A percentile compares a stretch with the other conserved stretches of the same genome.
phyloP scores from a whole-genome alignment of 2,797 vertebrate species.

The Holocentrus rufus region DNA sequence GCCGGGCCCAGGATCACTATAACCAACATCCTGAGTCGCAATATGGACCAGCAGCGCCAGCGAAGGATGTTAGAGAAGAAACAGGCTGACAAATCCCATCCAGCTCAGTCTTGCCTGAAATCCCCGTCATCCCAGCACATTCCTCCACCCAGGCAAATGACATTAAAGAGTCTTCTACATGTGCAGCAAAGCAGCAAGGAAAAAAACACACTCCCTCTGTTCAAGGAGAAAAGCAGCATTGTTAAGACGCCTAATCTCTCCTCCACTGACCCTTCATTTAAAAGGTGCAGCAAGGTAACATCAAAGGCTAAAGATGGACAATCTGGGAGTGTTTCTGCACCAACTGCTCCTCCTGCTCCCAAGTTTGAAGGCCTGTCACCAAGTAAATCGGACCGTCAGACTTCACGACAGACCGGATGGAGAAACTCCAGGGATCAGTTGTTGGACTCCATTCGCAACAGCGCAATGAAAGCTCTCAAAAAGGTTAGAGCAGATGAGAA shows the following conservation, averaged over 20 bases:
- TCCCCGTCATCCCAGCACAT: background rate
- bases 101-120: background rate
- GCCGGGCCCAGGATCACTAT: constrained; percentile 91
- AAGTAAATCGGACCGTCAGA: constrained; percentile 82
- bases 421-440: constrained; percentile 87
- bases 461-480: constrained; percentile 35
- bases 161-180: background rate
- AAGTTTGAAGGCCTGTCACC: constrained; percentile 83
- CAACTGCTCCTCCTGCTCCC: constrained; percentile 72
- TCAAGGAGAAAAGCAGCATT: constrained; percentile 72
- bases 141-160: constrained; percentile 17
- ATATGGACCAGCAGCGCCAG: constrained; percentile 90
- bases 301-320: constrained; percentile 64
- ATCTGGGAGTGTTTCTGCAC: constrained; percentile 22
- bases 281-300: constrained; percentile 26
- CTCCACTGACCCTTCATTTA: no score
- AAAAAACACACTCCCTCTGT: constrained; percentile 57
- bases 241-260: constrained; percentile 57
- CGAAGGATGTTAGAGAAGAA: constrained; percentile 85
- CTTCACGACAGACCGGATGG: constrained; percentile 72
- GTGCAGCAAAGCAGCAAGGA: constrained; percentile 39
- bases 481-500: constrained; percentile 73
- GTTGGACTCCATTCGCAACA: constrained; percentile 85
- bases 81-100: constrained; percentile 28
- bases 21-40: constrained; percentile 90